These are phyloP conservation scores for Willowsia nigromaculata DNA, from an alignment of 2,888 invertebrate genomes.

Conservation along the genomic window DNA sequence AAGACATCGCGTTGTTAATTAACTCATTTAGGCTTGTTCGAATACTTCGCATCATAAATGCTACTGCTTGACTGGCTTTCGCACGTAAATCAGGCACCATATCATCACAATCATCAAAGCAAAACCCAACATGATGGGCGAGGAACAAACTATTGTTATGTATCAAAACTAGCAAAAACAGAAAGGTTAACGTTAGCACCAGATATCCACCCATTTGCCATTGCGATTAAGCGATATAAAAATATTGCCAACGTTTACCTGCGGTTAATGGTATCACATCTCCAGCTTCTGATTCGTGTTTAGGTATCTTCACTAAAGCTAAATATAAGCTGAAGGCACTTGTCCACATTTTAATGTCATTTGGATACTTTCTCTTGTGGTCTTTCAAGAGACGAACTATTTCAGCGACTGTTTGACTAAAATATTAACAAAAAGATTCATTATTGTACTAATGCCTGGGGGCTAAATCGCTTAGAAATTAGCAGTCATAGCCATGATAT, in stretches of 20 bases:
- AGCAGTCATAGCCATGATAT: background rate
- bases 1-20: conserved; percentile 74
- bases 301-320: conserved; percentile 76
- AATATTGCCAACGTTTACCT: too few relatives aligned
- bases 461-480: too few relatives aligned
- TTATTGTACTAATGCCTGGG: too few relatives aligned
- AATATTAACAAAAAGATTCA: conserved; percentile 1
- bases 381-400: conserved; percentile 70
- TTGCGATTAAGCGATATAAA: too few relatives aligned
- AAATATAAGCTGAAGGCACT: conserved; percentile 73
- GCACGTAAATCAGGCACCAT: conserved; percentile 70
- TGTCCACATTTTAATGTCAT: conserved; percentile 66
- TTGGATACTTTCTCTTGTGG: conserved; percentile 65
- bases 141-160: conserved; percentile 96
- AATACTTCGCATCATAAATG: conserved; percentile 75
- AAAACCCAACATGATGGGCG: conserved; percentile 83
- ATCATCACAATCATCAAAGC: conserved; percentile 74
- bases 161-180: conserved; percentile 88
- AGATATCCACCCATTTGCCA: background rate
- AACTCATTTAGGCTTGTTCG: conserved; percentile 74
- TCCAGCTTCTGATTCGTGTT: conserved; percentile 74
- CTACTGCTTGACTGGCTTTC: conserved; percentile 75
- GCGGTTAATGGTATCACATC: conserved; percentile 73
- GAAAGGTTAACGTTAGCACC: too few relatives aligned
- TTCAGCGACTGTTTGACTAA: conserved; percentile 70